A percentile compares a stretch with the other conserved stretches of the same genome.
These are phyloP conservation scores for Cerastoderma edule DNA, from an alignment of 2,888 invertebrate species.

Conservation along the genomic window DNA sequence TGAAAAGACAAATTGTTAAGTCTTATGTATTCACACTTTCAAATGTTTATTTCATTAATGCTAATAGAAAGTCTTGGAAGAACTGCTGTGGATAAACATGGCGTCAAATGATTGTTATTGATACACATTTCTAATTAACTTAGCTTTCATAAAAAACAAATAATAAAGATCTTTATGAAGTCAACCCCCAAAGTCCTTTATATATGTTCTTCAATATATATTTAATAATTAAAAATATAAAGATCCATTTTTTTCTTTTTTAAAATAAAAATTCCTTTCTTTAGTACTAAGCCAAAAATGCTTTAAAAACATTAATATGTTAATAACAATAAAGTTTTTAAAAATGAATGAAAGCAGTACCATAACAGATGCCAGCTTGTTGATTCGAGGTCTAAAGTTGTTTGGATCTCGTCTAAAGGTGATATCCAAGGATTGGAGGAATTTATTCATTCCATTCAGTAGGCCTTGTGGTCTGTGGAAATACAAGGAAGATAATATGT, in stretches of 20 bases:
- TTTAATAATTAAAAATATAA: background rate
- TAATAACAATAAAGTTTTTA: background rate
- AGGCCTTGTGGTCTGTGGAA: conserved; percentile 91
- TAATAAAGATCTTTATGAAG: background rate
- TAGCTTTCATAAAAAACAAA: background rate
- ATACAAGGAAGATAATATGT: too few relatives aligned
- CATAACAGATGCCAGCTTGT: conserved; percentile 98
- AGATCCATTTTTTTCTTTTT: background rate
- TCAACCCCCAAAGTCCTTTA: background rate
- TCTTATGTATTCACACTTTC: background rate
- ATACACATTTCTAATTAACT: too few relatives aligned
- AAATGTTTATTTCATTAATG: background rate
- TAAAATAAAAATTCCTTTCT: background rate
- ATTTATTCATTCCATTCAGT: conserved; percentile 98
- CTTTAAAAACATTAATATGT: background rate
- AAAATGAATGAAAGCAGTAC: conserved; percentile 84
- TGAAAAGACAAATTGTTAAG: conserved; percentile 82
- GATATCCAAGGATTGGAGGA: conserved; percentile 96
- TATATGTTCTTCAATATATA: background rate
- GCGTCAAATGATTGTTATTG: too few relatives aligned
- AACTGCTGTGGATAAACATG: background rate
- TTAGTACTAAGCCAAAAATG: background rate
- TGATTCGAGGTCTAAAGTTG: conserved; percentile 98
- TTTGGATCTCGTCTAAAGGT: conserved; percentile 99
- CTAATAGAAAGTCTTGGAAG: background rate